Evolutionary conservation across 2,888 invertebrate genomes (phyloP), one percentile per base, ranked within the genome.

Genomic region (Pterostichus niger): DNA sequence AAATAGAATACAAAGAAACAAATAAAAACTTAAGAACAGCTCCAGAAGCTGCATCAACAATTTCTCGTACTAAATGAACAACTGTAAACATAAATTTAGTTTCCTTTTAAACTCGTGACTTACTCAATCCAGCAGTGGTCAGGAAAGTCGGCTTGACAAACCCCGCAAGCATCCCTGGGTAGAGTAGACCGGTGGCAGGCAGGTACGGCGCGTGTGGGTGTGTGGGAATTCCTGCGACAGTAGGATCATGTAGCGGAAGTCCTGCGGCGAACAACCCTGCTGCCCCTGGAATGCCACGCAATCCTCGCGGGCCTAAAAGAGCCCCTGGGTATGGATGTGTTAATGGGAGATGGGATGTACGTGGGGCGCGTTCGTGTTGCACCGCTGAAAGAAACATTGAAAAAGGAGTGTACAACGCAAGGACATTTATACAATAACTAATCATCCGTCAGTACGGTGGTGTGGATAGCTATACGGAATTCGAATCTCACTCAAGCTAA

Each of bases 361-460:
- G 92, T 0, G 97, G 96, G 9, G 97, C 96, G 84, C 97, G 91
- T 90, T 97, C 97, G 89, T 97, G 97, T 88, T 97, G 97, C 17
- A 97, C 97, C 84, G 97, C 97, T 97, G 92, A 71, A 44, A 71
- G 7, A 5, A 54, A 24, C 2, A 24, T 24, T 2, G 24, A 24
- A 24, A 24, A 24, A 24, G 24, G 24, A 24, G 24, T 24, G 24
- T 24, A 24, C 24, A 24, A 24, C 3, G 24, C 3, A 24, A 24
- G 3, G 24, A 24, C 3, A 24, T 24, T 2, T 24, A 2, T 40
- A n/a, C n/a, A n/a, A n/a, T n/a, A n/a, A n/a, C n/a, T n/a, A n/a
- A n/a, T n/a, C n/a, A n/a, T n/a, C n/a, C n/a, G n/a, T n/a, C n/a
- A n/a, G n/a, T n/a, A n/a, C n/a, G n/a, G n/a, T n/a, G n/a, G n/a